Evolutionary conservation across 2,888 invertebrate species (phyloP).

Genomic region (Pollenia angustigena): DNA sequence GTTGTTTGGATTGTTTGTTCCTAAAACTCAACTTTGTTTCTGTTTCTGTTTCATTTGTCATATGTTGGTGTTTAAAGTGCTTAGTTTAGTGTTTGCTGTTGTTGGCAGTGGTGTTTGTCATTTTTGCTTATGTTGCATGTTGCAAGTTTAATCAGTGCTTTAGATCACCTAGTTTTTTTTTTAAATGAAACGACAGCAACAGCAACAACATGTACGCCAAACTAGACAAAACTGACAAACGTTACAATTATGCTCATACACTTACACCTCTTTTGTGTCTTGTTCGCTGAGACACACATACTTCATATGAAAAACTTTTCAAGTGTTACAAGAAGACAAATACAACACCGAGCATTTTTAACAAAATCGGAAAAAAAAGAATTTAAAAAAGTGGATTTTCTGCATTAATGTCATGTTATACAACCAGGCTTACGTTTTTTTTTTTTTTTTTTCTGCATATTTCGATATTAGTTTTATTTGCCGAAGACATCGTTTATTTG

Average conservation of each 20-base stretch:
- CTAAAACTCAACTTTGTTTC: conserved; percentile 34
- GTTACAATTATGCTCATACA: conserved; percentile 69
- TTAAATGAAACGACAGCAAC: conserved; percentile 61
- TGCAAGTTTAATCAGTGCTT: conserved; percentile 71
- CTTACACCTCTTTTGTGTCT: conserved; percentile 69
- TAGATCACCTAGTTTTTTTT: conserved; percentile 62
- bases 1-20: conserved; percentile 19
- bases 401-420: conserved; percentile 75
- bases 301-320: conserved; percentile 52
- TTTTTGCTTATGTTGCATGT: conserved; percentile 72
- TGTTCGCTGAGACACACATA: conserved; percentile 47
- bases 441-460: conserved; percentile 2
- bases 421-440: conserved; percentile 71
- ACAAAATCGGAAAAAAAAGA: conserved; percentile 8
- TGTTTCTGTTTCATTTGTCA: conserved; percentile 66
- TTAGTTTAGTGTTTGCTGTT: conserved; percentile 42
- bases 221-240: conserved; percentile 61
- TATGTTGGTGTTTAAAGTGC: conserved; percentile 64
- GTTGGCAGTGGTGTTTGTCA: conserved; percentile 63
- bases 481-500: conserved; percentile 67
- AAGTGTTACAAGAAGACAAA: conserved; percentile 65
- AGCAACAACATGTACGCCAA: conserved; percentile 47
- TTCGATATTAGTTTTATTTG: conserved; percentile 23
- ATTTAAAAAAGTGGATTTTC: conserved; percentile 68
- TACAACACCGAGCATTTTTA: conserved; percentile 44